phyloP scores from a whole-genome alignment of 1,140 invertebrate species.

The Drosophila parvula region DNA sequence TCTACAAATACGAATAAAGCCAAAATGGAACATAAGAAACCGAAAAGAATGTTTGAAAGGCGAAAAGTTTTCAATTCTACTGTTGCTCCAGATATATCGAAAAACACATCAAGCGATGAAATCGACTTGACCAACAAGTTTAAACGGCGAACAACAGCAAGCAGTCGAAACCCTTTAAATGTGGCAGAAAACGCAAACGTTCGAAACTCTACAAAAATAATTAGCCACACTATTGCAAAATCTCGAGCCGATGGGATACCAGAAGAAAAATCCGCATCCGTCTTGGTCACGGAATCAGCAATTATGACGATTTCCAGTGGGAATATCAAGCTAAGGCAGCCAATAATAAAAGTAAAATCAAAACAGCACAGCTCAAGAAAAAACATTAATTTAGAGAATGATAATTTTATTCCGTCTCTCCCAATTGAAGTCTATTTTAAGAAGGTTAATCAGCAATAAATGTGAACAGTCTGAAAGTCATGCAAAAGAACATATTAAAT shows the following conservation, averaged over 20 bases:
- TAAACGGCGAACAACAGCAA: constrained; percentile 26
- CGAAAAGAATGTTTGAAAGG: constrained; percentile 40
- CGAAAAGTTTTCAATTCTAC: constrained; percentile 32
- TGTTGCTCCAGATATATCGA: not conserved
- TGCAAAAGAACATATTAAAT: not conserved
- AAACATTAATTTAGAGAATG: constrained; percentile 30
- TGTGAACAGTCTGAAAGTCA: constrained; percentile 1
- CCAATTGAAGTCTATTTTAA: constrained; percentile 56
- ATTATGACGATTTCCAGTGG: constrained; percentile 58
- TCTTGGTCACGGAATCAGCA: constrained; percentile 46
- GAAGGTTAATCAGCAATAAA: constrained; percentile 54
- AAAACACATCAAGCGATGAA: constrained; percentile 7
- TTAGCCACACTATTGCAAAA: constrained; percentile 11
- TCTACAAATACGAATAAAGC: constrained; percentile 10
- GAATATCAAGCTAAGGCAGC: constrained; percentile 30
- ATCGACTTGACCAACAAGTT: constrained; percentile 11
- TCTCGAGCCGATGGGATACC: constrained; percentile 17
- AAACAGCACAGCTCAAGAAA: constrained; percentile 39
- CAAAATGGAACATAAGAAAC: constrained; percentile 34
- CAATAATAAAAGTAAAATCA: constrained; percentile 26
- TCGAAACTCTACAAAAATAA: constrained; percentile 25
- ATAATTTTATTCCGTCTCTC: constrained; percentile 44
- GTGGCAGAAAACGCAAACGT: not conserved
- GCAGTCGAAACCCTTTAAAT: constrained; percentile 3
- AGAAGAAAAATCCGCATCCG: constrained; percentile 25